These are phyloP conservation scores for Mus spicilegus DNA, from an alignment of 2,113 vertebrate species.

Conservation along the genomic window DNA sequence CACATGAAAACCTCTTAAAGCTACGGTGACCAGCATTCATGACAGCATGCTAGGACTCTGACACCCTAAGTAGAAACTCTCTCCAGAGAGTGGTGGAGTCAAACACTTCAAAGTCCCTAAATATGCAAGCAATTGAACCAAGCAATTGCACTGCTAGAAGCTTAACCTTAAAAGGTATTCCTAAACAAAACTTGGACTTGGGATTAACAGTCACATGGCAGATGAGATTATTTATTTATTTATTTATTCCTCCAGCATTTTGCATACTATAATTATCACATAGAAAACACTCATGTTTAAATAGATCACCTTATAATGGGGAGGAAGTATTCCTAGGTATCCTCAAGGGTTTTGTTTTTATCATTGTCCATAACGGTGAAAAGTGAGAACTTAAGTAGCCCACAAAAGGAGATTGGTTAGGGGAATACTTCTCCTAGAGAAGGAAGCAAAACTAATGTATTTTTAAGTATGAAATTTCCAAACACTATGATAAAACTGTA, in stretches of 20 bases:
- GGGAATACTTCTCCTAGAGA: not conserved
- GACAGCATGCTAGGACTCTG: not conserved
- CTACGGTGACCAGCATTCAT: not conserved
- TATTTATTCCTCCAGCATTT: not conserved
- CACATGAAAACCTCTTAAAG: not conserved
- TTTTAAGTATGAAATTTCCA: not conserved
- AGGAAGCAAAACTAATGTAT: conserved; percentile 38
- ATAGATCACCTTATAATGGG: not conserved
- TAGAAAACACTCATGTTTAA: not conserved
- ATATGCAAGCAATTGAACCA: not conserved
- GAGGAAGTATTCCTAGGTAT: not conserved
- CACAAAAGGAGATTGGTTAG: not conserved
- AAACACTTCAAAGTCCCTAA: conserved; percentile 1
- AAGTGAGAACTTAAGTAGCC: conserved; percentile 37
- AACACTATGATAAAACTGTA: not conserved
- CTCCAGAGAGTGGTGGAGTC: not conserved
- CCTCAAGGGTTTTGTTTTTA: not conserved
- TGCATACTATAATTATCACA: not conserved
- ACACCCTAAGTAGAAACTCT: not conserved
- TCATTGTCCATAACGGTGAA: conserved; percentile 6
- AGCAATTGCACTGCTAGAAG: not conserved
- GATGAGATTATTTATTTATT: not conserved
- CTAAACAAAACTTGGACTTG: not conserved
- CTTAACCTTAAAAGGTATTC: not conserved
- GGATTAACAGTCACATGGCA: not conserved